A percentile compares a stretch with the other conserved stretches of the same genome.
Conservation (phyloP, 2,888 invertebrate genomes). For the Cantharis rustica region DNA sequence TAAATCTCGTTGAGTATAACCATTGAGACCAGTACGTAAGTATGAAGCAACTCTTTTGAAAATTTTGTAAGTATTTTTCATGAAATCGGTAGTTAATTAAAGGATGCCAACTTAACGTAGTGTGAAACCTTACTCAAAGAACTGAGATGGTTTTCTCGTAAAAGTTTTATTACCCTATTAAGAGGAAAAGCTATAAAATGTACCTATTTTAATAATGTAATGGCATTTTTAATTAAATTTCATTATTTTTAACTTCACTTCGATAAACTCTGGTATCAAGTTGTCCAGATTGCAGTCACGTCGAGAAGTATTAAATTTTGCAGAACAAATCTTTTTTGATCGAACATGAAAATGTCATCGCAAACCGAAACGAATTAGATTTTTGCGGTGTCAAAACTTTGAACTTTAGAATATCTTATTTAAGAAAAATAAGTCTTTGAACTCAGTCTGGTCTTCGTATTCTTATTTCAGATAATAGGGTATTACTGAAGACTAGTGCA, state of each 20-base stretch:
- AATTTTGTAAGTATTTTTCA: background rate
- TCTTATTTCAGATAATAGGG: background rate
- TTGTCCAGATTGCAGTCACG: background rate
- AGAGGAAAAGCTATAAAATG: background rate
- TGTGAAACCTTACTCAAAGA: background rate
- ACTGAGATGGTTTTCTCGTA: background rate
- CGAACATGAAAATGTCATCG: background rate
- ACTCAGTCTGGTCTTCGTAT: background rate
- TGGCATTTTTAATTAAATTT: background rate
- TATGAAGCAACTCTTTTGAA: no score
- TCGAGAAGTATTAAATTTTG: background rate
- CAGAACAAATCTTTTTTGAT: background rate
- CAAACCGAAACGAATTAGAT: background rate
- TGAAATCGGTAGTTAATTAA: background rate
- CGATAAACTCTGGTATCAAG: background rate
- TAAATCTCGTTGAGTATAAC: no score
- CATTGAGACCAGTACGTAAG: no score
- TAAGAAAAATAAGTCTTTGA: background rate
- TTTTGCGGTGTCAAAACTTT: background rate
- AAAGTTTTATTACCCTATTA: background rate
- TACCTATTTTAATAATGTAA: background rate
- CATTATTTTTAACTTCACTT: background rate
- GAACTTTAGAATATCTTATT: background rate
- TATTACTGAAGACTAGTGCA: conserved; percentile 3
- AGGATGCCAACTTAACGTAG: background rate